Conservation (phyloP, 2,797 vertebrate species). For the Rhincodon typus region DNA sequence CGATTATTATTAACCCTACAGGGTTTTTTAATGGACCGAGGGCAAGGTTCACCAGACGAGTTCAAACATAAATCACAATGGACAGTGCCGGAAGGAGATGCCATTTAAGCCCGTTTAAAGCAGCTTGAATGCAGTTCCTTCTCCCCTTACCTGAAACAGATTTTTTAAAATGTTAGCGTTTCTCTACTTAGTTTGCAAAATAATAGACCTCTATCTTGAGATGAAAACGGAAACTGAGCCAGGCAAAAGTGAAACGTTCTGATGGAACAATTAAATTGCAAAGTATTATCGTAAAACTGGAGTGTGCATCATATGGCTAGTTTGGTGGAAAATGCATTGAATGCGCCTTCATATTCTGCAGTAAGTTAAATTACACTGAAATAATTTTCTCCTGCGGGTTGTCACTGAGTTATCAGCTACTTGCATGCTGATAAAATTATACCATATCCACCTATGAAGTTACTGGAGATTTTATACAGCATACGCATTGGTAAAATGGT, state of each 20-base stretch:
- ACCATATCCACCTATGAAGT: background rate
- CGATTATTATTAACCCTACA: constrained; percentile 36
- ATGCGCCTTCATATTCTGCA: background rate
- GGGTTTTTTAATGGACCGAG: background rate
- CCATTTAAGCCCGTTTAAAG: background rate
- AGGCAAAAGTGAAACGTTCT: background rate
- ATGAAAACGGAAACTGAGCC: background rate
- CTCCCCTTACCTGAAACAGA: background rate
- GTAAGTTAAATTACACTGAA: background rate
- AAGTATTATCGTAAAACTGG: background rate
- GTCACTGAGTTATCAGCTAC: background rate
- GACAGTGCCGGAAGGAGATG: background rate
- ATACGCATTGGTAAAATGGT: background rate
- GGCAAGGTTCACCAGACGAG: constrained; percentile 27
- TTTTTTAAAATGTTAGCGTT: background rate
- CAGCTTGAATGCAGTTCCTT: background rate
- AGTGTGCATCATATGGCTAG: background rate
- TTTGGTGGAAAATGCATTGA: background rate
- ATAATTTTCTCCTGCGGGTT: background rate
- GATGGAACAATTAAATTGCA: background rate
- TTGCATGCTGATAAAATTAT: background rate
- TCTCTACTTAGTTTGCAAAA: background rate
- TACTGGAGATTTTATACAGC: background rate
- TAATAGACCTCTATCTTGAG: background rate
- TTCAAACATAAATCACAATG: constrained; percentile 8